These are phyloP conservation scores for Thalassoma bifasciatum DNA, from an alignment of 2,113 vertebrate species.

Conservation along the genomic window DNA sequence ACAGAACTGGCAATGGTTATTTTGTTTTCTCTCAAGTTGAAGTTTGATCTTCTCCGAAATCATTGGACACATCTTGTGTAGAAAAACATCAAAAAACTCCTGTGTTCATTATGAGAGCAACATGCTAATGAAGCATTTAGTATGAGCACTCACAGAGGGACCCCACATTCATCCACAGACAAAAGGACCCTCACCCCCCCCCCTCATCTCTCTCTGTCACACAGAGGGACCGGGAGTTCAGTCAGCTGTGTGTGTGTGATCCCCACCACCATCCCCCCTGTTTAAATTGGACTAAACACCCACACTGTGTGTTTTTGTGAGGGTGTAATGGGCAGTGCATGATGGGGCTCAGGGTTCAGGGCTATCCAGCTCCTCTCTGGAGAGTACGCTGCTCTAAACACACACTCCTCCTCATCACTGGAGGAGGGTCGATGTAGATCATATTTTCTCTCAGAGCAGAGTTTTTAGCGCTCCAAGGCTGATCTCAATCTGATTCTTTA, in stretches of 20 bases:
- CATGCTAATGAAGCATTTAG: too few relatives aligned
- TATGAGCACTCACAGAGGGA: background rate
- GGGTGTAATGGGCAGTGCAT: background rate
- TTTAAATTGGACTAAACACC: background rate
- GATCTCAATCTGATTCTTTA: too few relatives aligned
- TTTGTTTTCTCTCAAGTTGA: too few relatives aligned
- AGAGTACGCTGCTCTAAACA: background rate
- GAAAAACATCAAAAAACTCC: too few relatives aligned
- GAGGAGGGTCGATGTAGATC: background rate
- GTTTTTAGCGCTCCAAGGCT: too few relatives aligned
- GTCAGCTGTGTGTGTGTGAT: background rate
- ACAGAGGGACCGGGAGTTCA: slow-evolving; percentile 2
- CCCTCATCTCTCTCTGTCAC: background rate
- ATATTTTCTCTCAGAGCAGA: background rate
- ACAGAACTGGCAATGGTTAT: too few relatives aligned
- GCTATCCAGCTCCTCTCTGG: slow-evolving; percentile 15
- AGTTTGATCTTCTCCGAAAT: too few relatives aligned
- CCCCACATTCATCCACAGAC: background rate
- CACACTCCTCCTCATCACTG: background rate
- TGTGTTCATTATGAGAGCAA: background rate
- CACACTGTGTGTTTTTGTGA: background rate
- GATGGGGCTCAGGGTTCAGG: slow-evolving; percentile 27
- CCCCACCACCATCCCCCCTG: slow-evolving; percentile 18
- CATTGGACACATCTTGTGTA: too few relatives aligned
- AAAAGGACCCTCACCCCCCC: background rate